Conservation (phyloP, 2,797 vertebrate genomes). For the Gymnodraco acuticeps region DNA sequence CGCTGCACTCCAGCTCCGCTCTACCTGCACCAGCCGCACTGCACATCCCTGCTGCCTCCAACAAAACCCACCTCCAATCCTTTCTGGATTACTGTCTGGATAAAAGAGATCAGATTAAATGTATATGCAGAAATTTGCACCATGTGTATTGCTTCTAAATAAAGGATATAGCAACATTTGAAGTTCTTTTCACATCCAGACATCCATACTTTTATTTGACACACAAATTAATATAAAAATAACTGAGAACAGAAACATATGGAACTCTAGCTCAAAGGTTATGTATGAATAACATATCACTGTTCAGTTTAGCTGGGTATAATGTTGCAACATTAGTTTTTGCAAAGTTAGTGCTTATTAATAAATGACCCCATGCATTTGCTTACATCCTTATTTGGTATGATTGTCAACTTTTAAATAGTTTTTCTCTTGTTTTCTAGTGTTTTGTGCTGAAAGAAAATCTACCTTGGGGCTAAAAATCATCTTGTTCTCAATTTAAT, state of each 20-base stretch:
- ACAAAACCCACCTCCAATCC: not conserved
- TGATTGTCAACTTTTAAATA: not conserved
- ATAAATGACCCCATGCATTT: not conserved
- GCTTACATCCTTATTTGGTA: not conserved
- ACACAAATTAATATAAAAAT: not conserved
- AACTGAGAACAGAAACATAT: not conserved
- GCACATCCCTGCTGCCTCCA: slow-evolving; percentile 31
- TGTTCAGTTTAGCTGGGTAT: not conserved
- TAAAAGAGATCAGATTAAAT: not conserved
- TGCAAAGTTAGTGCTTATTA: not conserved
- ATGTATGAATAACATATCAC: not conserved
- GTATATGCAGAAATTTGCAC: not conserved
- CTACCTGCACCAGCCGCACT: not conserved
- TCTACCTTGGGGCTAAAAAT: not conserved
- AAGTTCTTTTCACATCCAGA: not conserved
- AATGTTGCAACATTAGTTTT: not conserved
- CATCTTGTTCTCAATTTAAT: not conserved
- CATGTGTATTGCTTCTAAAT: not conserved
- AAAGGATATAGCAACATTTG: not conserved
- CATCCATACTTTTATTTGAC: not conserved
- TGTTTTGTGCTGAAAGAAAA: not conserved
- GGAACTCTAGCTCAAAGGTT: not conserved
- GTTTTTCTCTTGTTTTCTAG: not conserved
- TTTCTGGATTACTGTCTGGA: not conserved
- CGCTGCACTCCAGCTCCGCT: slow-evolving; percentile 47